Conservation (phyloP, 2,113 vertebrate species). For the Parus major region DNA sequence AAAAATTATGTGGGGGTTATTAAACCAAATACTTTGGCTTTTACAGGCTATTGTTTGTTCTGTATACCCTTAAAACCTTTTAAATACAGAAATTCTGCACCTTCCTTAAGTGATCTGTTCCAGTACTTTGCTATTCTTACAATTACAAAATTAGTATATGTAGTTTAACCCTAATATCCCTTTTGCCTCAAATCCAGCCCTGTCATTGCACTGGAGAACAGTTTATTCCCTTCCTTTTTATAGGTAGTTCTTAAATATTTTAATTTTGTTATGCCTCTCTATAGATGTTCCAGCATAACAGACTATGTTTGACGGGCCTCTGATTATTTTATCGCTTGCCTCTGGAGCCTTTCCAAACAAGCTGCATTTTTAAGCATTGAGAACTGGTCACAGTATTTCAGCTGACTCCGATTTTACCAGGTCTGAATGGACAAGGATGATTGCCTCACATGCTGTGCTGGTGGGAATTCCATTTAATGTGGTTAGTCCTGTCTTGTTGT, state of each 20-base stretch:
- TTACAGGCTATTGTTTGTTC: not conserved
- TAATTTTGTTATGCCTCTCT: not conserved
- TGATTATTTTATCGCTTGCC: not conserved
- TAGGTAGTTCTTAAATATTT: not conserved
- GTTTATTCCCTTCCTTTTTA: not conserved
- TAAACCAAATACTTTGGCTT: not conserved
- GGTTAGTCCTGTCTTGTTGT: not conserved
- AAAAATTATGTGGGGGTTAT: not conserved
- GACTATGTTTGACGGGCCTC: not conserved
- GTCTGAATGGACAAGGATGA: not conserved
- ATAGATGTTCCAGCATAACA: not conserved
- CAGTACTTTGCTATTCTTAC: not conserved
- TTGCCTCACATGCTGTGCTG: not conserved
- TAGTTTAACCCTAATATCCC: not conserved
- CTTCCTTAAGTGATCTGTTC: not conserved
- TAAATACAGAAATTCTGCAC: not conserved
- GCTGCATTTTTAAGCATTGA: not conserved
- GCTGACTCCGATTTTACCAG: not conserved
- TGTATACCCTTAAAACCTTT: not conserved
- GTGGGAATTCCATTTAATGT: not conserved
- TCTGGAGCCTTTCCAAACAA: not conserved
- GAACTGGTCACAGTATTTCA: not conserved
- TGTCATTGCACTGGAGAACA: not conserved
- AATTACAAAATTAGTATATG: not conserved
- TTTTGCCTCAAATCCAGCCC: not conserved